Evolutionary conservation across 2,113 vertebrate genomes (phyloP), one percentile per base, ranked within the genome.

Genomic region (Rhodinocichla rosea): DNA sequence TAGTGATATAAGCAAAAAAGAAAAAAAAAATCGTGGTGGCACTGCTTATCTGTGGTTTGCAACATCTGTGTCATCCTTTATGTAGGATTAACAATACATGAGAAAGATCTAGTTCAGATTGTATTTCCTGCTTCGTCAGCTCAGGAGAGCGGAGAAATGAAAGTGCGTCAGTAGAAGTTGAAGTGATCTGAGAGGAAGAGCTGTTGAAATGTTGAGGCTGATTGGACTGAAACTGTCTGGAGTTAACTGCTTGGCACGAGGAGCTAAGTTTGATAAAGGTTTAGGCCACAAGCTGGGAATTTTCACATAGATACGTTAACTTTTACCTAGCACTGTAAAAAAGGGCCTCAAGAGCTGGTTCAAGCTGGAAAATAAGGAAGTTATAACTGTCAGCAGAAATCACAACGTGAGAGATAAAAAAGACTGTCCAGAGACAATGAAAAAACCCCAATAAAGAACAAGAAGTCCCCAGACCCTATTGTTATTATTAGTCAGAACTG

Each of bases 31-130:
- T 60, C 12, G 16, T 52, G 23, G 27, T 71, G 16, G 47, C 20
- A 17, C 53, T 67, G 65, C 37, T 74, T 62, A 35, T 87, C 55
- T 63, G 28, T 52, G 74, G 20, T 90, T 89, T 68, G 44, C n/a
- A 86, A 57, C 4, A 37, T 80, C 80, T 65, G 24, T 91, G 42
- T 52, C 0, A 0, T 90, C 55, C 56, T 91, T 91, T 49, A 44
- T 79, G 85, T 75, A 42, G 69, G 35, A 55, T 83, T 91, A 94
- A 81, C 21, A 70, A 77, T 67, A 27, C 57, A 47, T 19, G 27
- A n/a, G 56, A 81, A 87, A 71, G 57, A 79, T 83, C 57, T 75
- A 68, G 91, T 92, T 95, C 50, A 79, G 79, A 64, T 93, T 85
- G 6, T 56, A 91, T 92, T 93, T 93, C 83, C 79, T 94, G 65